phyloP scores from a whole-genome alignment of 2,797 vertebrate genomes.

The Podarcis lilfordi region DNA sequence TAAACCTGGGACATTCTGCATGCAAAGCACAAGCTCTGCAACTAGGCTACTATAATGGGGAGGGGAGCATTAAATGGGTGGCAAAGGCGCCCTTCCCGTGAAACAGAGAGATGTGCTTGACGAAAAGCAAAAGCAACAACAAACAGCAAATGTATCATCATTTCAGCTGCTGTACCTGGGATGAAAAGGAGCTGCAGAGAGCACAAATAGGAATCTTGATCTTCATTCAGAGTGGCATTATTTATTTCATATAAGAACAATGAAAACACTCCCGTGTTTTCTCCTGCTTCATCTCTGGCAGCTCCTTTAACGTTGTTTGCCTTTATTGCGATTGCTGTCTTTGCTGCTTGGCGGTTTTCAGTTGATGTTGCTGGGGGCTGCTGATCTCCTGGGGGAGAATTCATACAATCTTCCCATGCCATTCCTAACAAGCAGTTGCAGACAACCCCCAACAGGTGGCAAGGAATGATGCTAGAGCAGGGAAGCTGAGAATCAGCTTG shows the following conservation, averaged over 20 bases:
- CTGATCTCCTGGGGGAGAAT: constrained; percentile 34
- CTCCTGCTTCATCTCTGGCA: constrained; percentile 16
- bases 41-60: neutral
- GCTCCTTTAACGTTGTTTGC: constrained; percentile 37
- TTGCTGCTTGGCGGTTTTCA: constrained; percentile 24
- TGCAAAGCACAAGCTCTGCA: too few relatives aligned
- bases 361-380: constrained; percentile 6
- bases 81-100: neutral
- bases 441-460: neutral
- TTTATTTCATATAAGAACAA: constrained; percentile 45
- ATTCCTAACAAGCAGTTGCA: neutral
- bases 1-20: neutral
- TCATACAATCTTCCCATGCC: neutral
- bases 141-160: constrained; percentile 9
- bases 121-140: neutral
- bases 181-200: constrained; percentile 21
- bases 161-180: neutral
- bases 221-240: constrained; percentile 45
- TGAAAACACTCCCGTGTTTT: constrained; percentile 43
- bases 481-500: neutral
- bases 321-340: constrained; percentile 15
- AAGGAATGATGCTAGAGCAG: neutral
- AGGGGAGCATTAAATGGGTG: constrained; percentile 29
- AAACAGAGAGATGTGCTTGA: constrained; percentile 20
- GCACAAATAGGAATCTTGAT: constrained; percentile 52